phyloP scores from a whole-genome alignment of 2,888 invertebrate species.

The Lycophotia porphyrea region DNA sequence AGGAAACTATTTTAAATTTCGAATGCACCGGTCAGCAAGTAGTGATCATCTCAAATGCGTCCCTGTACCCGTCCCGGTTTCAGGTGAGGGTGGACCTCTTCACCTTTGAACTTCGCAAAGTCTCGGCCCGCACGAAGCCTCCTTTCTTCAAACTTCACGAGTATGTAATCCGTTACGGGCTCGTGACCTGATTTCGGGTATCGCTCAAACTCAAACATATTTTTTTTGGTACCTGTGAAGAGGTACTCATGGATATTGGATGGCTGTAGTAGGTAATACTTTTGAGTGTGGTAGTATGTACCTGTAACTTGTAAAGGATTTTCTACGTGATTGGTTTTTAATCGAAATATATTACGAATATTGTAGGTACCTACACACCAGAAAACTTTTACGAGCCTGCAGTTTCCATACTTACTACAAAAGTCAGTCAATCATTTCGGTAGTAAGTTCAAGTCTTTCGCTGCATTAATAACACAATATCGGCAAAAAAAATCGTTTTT shows the following conservation, averaged over 20 bases:
- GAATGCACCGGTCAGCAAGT: neutral
- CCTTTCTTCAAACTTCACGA: constrained; percentile 67
- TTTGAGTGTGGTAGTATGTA: constrained; percentile 22
- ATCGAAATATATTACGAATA: constrained; percentile 3
- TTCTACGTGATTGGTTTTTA: constrained; percentile 10
- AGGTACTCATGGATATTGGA: constrained; percentile 18
- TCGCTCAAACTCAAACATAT: constrained; percentile 59
- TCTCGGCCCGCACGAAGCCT: constrained; percentile 59
- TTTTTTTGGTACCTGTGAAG: constrained; percentile 60
- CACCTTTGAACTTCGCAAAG: constrained; percentile 77
- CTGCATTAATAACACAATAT: neutral
- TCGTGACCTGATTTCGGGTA: constrained; percentile 73
- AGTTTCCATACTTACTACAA: no score
- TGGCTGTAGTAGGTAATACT: constrained; percentile 5
- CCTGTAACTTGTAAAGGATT: constrained; percentile 12
- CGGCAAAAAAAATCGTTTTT: neutral
- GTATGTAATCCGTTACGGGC: constrained; percentile 71
- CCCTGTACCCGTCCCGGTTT: constrained; percentile 60
- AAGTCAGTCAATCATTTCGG: neutral
- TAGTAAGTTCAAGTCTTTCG: neutral
- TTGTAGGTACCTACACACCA: neutral
- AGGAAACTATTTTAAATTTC: constrained; percentile 1
- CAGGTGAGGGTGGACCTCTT: constrained; percentile 67
- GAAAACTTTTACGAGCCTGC: neutral
- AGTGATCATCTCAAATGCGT: constrained; percentile 41